These are phyloP conservation scores for Aix galericulata DNA, from an alignment of 2,113 vertebrate species.

Conservation along the genomic window DNA sequence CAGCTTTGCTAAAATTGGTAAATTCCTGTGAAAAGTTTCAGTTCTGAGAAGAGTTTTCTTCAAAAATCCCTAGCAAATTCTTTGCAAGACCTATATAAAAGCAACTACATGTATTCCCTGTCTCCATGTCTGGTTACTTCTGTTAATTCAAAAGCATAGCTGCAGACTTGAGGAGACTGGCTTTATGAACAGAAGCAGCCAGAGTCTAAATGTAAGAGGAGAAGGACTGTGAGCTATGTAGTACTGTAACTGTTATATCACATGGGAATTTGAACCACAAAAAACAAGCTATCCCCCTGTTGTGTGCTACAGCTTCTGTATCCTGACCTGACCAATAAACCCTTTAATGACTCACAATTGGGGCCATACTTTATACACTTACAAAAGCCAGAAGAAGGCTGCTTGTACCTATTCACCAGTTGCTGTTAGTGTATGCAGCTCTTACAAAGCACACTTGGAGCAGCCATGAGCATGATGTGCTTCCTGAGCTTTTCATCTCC, in stretches of 20 bases:
- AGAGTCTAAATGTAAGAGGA: not conserved
- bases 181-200: not conserved
- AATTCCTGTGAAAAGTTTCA: not conserved
- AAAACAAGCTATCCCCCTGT: not conserved
- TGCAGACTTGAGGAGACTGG: not conserved
- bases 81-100: not conserved
- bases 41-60: not conserved
- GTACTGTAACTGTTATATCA: not conserved
- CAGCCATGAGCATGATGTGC: not conserved
- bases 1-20: not conserved
- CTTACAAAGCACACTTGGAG: not conserved
- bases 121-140: not conserved
- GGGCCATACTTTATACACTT: not conserved
- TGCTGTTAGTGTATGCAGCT: not conserved
- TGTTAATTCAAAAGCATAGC: not conserved
- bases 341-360: not conserved
- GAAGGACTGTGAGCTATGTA: not conserved
- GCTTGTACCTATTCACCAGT: not conserved
- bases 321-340: not conserved
- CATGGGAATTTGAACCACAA: not conserved
- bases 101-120: not conserved
- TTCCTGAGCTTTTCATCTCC: not conserved
- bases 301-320: not conserved
- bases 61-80: not conserved
- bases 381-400: not conserved